phyloP scores from a whole-genome alignment of 2,797 vertebrate species.

The Pelochelys cantorii region DNA sequence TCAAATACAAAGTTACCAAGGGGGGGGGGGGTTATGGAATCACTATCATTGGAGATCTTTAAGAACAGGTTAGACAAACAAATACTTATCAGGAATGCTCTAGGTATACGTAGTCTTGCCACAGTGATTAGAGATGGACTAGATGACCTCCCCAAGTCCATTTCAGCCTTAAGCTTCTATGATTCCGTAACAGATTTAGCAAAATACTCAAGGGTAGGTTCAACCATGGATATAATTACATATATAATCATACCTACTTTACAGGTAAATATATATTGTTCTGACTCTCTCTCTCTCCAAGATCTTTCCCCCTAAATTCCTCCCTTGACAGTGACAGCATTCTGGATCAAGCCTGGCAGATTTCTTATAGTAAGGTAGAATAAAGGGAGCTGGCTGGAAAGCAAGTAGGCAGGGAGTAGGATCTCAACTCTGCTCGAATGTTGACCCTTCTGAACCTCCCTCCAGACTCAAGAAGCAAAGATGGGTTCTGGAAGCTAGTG shows the following conservation, averaged over 20 bases:
- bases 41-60: neutral
- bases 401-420: neutral
- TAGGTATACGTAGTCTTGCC: neutral
- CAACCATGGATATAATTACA: neutral
- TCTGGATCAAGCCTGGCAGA: neutral
- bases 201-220: neutral
- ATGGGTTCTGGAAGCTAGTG: neutral
- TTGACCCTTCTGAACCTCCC: neutral
- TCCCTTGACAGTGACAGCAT: neutral
- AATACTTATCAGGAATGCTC: neutral
- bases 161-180: too few relatives aligned
- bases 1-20: neutral
- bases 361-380: neutral
- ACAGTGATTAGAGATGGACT: too few relatives aligned
- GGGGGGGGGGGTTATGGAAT: neutral
- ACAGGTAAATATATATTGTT: neutral
- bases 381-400: neutral
- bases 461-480: neutral
- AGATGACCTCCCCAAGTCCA: too few relatives aligned
- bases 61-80: neutral
- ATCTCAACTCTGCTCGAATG: neutral
- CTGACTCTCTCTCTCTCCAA: neutral
- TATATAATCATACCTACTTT: neutral
- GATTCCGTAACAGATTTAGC: neutral
- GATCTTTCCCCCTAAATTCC: neutral